A percentile compares a stretch with the other conserved stretches of the same genome.
phyloP scores from a whole-genome alignment of 2,888 invertebrate species.

The Agonopterix arenella region DNA sequence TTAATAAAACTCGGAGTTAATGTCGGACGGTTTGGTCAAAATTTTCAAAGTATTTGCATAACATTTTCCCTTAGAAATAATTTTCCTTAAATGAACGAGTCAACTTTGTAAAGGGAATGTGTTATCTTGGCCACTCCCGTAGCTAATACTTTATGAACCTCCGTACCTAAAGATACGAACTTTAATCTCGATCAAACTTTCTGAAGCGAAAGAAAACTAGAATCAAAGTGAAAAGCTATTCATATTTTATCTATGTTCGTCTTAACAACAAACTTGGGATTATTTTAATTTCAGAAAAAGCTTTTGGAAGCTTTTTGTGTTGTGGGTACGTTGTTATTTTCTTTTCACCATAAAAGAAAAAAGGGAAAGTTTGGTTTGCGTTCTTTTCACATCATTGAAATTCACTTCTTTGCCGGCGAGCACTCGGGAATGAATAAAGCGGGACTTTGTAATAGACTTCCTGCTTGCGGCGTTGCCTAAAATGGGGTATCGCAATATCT shows the following conservation, averaged over 20 bases:
- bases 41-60: conserved; percentile 10
- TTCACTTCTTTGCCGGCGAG: conserved; percentile 24
- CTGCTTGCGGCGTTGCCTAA: conserved; percentile 1
- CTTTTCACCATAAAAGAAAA: conserved; percentile 17
- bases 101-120: conserved; percentile 41
- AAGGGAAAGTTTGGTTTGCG: conserved; percentile 25
- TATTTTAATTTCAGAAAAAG: conserved; percentile 5
- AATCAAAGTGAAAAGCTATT: conserved; percentile 22
- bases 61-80: conserved; percentile 24
- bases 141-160: conserved; percentile 42
- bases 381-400: conserved; percentile 34
- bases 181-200: conserved; percentile 55
- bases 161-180: conserved; percentile 35
- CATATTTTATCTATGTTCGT: conserved; percentile 7
- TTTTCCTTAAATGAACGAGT: conserved; percentile 23
- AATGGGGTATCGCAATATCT: neutral
- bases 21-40: neutral
- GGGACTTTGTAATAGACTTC: neutral
- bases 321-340: neutral
- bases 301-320: neutral
- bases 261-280: conserved; percentile 7
- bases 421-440: conserved; percentile 1
- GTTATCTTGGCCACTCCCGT: conserved; percentile 39
- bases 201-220: conserved; percentile 37
- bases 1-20: neutral